Conservation (phyloP, 2,888 invertebrate species). For the Phrixothrix hirtus region DNA sequence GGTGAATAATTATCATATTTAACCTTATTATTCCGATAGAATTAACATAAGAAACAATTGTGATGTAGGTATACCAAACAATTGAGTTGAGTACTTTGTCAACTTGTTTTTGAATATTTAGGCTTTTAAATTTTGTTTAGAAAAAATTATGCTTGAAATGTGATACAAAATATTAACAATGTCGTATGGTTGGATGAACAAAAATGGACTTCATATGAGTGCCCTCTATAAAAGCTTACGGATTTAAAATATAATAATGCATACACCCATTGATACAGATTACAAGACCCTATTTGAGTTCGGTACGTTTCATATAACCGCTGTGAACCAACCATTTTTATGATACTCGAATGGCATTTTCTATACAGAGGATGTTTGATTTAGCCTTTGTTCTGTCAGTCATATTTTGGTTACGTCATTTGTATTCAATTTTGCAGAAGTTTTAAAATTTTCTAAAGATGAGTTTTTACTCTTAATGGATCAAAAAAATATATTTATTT, state of each 20-base stretch:
- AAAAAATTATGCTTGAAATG: conserved; percentile 32
- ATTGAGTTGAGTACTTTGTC: no score
- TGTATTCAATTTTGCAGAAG: conserved; percentile 41
- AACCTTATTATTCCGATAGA: no score
- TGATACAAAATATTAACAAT: conserved; percentile 40
- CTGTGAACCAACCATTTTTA: conserved; percentile 29
- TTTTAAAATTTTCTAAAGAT: conserved; percentile 27
- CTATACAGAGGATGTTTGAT: conserved; percentile 31
- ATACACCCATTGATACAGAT: conserved; percentile 34
- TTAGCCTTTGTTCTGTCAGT: conserved; percentile 50
- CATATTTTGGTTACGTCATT: conserved; percentile 45
- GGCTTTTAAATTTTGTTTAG: no score
- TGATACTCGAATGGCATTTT: conserved; percentile 35
- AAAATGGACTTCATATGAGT: conserved; percentile 48
- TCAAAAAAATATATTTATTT: conserved; percentile 17
- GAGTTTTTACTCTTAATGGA: conserved; percentile 16
- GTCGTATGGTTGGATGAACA: conserved; percentile 48
- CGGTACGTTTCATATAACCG: conserved; percentile 30
- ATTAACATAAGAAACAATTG: no score
- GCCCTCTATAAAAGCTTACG: conserved; percentile 25
- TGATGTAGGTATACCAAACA: no score
- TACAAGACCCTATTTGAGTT: conserved; percentile 32
- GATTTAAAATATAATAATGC: conserved; percentile 29
- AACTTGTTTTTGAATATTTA: no score
- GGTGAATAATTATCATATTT: no score